Base-by-base conservation (phyloP, 2,113 vertebrate genomes). In the Fregetta grallaria region DNA sequence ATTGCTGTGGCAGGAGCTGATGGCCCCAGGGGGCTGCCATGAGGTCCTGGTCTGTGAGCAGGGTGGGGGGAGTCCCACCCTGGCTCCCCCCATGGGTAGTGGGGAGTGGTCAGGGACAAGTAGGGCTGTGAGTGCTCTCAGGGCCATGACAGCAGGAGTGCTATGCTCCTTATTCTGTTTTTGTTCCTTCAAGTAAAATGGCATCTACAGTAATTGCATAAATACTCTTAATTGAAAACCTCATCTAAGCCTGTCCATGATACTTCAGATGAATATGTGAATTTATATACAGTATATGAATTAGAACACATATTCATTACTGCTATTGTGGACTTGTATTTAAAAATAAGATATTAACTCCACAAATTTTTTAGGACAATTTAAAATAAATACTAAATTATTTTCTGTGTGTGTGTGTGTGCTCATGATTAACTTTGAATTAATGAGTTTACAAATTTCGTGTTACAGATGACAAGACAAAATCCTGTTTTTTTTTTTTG, bases 21-120 rank as follows among this genome's bases (percentile, higher is more conserved):
- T 2, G 8, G 25, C 50, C 23, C 25, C 1, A 3, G 50, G 29
- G 29, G 45, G 23, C 27, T 32, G 50, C 10, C 20, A 9, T 29
- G 42, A 45, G n/a, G 8, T 52, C 12, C 30, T 36, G 36, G 17
- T 19, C 32, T 3, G 1, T n/a, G 21, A n/a, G 26, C 11, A 16
- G 15, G 11, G 2, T 45, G 10, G 9, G 34, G 10, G 5, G 2
- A 63, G 2, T 18, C 27, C 49, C 52, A n/a, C 2, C 8, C 4
- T 65, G 55, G 18, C 5, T 6, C 9, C 8, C 16, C 7, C 26
- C 14, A 2, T 4, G 21, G 38, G 4, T 15, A 7, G 22, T 30
- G 42, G 5, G 18, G 12, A 5, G 11, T 59, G 66, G 7, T 36
- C 62, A 53, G 47, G n/a, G 13, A 55, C 42, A 61, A 11, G 20